Conservation (phyloP, 1,140 invertebrate genomes). For the Chlorops oryzae region DNA sequence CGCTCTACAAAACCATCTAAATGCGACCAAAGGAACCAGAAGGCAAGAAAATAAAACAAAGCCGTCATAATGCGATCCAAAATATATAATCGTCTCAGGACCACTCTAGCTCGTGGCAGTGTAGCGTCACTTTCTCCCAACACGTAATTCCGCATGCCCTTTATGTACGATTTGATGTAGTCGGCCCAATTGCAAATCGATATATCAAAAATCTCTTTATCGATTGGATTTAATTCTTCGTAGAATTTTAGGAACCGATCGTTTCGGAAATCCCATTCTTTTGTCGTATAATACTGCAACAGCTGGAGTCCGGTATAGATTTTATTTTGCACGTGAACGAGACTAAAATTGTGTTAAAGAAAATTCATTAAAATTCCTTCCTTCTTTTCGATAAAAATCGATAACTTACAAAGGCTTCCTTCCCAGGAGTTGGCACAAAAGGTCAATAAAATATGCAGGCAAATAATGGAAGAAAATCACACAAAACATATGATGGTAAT, state of each 20-base stretch:
- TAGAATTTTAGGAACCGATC: slow-evolving; percentile 62
- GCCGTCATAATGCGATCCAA: slow-evolving; percentile 49
- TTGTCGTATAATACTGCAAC: slow-evolving; percentile 80
- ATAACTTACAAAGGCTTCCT: slow-evolving; percentile 71
- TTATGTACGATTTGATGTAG: slow-evolving; percentile 65
- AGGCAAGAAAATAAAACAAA: slow-evolving; percentile 37
- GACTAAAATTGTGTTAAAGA: slow-evolving; percentile 45
- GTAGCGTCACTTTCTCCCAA: slow-evolving; percentile 72
- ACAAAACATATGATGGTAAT: slow-evolving; percentile 59
- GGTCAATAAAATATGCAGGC: slow-evolving; percentile 75
- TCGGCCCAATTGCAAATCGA: slow-evolving; percentile 58
- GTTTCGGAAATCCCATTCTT: slow-evolving; percentile 75
- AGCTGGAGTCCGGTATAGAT: slow-evolving; percentile 59
- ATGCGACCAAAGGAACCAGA: slow-evolving; percentile 47
- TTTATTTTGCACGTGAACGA: slow-evolving; percentile 61
- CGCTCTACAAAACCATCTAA: slow-evolving; percentile 35
- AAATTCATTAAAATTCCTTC: too few relatives aligned
- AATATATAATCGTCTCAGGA: slow-evolving; percentile 55
- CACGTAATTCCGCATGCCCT: slow-evolving; percentile 65
- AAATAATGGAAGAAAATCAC: slow-evolving; percentile 71
- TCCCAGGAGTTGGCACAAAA: slow-evolving; percentile 59
- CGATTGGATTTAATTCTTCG: slow-evolving; percentile 54
- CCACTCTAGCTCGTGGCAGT: slow-evolving; percentile 60
- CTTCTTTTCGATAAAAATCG: too few relatives aligned
- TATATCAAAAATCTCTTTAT: slow-evolving; percentile 57